These are phyloP conservation scores for Phacellophora camtschatica DNA, from an alignment of 30 jellyfish, hydroid and myxozoan species.

Conservation along the genomic window DNA sequence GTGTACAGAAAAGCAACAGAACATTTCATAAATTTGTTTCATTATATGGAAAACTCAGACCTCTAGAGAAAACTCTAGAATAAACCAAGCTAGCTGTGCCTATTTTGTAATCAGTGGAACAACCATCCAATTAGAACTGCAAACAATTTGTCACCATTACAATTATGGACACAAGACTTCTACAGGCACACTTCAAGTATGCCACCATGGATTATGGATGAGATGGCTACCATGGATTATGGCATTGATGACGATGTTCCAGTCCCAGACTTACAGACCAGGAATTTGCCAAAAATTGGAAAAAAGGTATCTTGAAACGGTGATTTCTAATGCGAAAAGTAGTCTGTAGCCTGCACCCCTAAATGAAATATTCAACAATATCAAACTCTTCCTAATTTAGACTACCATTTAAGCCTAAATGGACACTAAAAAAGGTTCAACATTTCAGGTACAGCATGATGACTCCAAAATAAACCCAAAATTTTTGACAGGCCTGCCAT, in stretches of 20 bases:
- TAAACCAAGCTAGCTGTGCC: neutral
- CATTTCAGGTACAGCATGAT: too few relatives aligned
- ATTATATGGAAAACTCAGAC: neutral
- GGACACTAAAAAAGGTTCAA: too few relatives aligned
- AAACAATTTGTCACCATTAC: neutral
- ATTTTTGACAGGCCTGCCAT: too few relatives aligned
- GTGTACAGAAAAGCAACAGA: neutral
- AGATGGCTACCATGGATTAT: neutral
- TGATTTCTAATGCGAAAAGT: too few relatives aligned
- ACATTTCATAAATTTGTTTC: neutral
- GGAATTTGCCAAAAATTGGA: too few relatives aligned
- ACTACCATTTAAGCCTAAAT: too few relatives aligned
- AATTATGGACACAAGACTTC: neutral
- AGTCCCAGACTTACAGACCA: neutral
- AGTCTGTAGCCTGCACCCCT: too few relatives aligned
- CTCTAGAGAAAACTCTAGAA: neutral
- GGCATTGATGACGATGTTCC: neutral
- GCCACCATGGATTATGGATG: neutral
- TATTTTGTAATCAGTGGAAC: neutral
- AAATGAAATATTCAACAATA: too few relatives aligned
- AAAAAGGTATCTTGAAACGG: too few relatives aligned
- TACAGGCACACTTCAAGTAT: neutral
- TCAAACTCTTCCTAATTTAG: too few relatives aligned
- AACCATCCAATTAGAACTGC: neutral
- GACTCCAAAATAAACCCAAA: too few relatives aligned